phyloP scores from a whole-genome alignment of 2,888 invertebrate genomes.

The Trimorus sp. region DNA sequence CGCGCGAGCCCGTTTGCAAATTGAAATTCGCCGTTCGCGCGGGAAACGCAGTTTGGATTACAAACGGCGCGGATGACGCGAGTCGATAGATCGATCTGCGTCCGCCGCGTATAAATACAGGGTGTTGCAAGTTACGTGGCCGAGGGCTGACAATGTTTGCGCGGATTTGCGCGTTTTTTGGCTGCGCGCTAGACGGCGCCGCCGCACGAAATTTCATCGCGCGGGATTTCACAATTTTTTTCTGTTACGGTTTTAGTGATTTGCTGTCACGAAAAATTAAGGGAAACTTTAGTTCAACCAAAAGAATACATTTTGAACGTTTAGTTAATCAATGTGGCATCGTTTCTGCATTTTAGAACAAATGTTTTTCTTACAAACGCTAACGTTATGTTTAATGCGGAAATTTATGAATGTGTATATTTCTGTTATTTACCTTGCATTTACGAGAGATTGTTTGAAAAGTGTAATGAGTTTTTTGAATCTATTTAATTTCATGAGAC shows the following conservation, averaged over 20 bases:
- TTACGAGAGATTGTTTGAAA: no score
- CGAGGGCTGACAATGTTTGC: conserved; percentile 35
- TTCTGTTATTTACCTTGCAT: not conserved
- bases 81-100: conserved; percentile 51
- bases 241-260: no score
- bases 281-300: not conserved
- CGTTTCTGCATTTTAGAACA: not conserved
- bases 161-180: conserved; percentile 39
- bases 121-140: conserved; percentile 11
- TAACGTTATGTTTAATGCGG: no score
- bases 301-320: not conserved
- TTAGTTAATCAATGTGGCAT: not conserved
- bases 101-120: conserved; percentile 44
- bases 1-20: conserved; percentile 38
- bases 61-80: conserved; percentile 37
- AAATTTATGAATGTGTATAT: not conserved
- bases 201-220: conserved; percentile 53
- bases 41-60: conserved; percentile 45
- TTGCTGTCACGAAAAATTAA: no score
- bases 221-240: conserved; percentile 36
- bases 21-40: conserved; percentile 44
- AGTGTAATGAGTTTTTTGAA: no score
- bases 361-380: not conserved
- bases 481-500: no score
- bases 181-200: conserved; percentile 29